Evolutionary conservation across 1,140 invertebrate species (phyloP), one percentile per base, ranked within the genome.

Genomic region (Epicauta chinensis): DNA sequence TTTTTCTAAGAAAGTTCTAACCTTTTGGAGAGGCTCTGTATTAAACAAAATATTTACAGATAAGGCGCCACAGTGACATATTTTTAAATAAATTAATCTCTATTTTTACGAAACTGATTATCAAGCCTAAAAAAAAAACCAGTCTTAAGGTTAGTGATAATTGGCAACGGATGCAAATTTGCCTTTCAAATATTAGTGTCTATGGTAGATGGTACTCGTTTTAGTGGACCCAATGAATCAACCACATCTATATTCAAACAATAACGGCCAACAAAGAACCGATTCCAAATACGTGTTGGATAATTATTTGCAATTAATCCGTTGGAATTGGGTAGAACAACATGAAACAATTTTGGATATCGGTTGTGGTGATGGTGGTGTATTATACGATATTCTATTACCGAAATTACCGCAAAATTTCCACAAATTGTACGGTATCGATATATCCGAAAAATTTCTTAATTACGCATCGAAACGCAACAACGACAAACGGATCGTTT

Each of bases 331-430:
- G 12, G 3, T 3, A 70, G 72, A 16, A 74, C 23, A 74, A 2
- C 68, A 70, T 2, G 75, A 79, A 23, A 73, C 73, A 35, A 69
- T 88, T 1, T 70, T 91, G 48, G 89, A 93, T 61, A 77, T 92
- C 11, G 89, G 89, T 1, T 89, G 84, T 43, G 89, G 87, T 0
- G 82, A 86, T 12, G 89, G 88, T 0, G 76, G 82, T 56, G 81
- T 90, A 4, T 86, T 85, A 0, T 75, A 76, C 11, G 75, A 81
- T 15, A 67, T 89, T n/a, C 69, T 91, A 9, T 67, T 81, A 37
- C 81, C 81, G 1, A 71, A 75, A 51, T 60, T 91, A n/a, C 81
- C 84, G 0, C 58, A 64, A 2, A 67, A 73, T 10, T 75, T 71
- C 9, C 62, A 67, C 2, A 68, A 67, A 41, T 39, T 82, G 2